phyloP scores from a whole-genome alignment of 35 echinoderm and acorn worm species.

The Heliocidaris tuberculata region DNA sequence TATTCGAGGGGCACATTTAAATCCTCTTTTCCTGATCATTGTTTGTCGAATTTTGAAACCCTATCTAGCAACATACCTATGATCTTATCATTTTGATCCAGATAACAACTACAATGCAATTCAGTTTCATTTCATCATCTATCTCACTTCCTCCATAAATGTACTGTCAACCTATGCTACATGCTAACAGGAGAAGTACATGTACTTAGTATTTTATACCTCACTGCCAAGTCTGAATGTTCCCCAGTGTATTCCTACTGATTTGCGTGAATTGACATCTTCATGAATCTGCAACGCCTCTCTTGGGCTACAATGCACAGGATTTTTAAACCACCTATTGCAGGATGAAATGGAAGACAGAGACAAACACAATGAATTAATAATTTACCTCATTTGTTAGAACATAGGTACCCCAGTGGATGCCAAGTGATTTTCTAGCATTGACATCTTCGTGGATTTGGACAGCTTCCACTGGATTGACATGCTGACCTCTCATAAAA shows the following conservation, averaged over 20 bases:
- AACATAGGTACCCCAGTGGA: conserved; percentile 94
- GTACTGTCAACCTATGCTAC: too few species aligned
- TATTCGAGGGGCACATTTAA: background rate
- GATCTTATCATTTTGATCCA: background rate
- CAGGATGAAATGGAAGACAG: background rate
- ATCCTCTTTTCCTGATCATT: background rate
- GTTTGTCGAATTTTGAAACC: background rate
- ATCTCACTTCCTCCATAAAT: background rate
- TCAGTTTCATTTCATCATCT: background rate
- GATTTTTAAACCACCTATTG: conserved; percentile 71
- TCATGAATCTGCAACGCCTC: conserved; percentile 84
- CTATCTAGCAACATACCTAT: background rate
- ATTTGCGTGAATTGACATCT: conserved; percentile 75
- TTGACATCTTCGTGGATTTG: conserved; percentile 78
- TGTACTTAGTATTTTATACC: conserved; percentile 53
- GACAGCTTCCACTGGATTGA: conserved; percentile 80
- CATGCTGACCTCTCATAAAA: conserved; percentile 70
- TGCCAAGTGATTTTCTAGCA: conserved; percentile 74
- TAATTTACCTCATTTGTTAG: conserved; percentile 84
- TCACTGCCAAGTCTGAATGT: conserved; percentile 89
- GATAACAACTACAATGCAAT: too few species aligned
- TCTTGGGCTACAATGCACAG: conserved; percentile 76
- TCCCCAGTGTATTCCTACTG: conserved; percentile 96
- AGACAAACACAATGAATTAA: background rate
- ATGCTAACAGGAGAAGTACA: background rate